Evolutionary conservation across 2,888 invertebrate genomes (phyloP).

Genomic region (Hydropsyche betteni): DNA sequence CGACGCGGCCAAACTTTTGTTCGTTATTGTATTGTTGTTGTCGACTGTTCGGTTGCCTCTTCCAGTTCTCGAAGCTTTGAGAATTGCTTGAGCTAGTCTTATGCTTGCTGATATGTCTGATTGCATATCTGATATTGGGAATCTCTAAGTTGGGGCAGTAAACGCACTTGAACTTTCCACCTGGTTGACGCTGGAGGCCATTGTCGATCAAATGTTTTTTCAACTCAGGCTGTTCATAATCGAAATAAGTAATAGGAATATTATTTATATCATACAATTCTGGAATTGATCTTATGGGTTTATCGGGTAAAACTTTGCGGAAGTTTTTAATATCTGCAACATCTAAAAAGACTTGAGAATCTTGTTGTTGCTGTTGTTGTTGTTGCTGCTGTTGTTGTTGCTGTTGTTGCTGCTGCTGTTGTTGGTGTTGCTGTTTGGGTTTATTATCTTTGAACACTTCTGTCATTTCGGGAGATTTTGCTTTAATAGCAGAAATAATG

Average conservation of each 20-base stretch:
- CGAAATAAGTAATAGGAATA: conserved; percentile 24
- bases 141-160: conserved; percentile 33
- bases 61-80: conserved; percentile 31
- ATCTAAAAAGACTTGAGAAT: conserved; percentile 8
- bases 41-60: conserved; percentile 31
- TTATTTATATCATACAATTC: conserved; percentile 32
- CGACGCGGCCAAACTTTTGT: conserved; percentile 36
- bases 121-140: conserved; percentile 26
- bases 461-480: background rate
- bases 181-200: conserved; percentile 34
- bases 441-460: conserved; percentile 21
- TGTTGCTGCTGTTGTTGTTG: background rate
- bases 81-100: conserved; percentile 15
- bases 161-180: conserved; percentile 45
- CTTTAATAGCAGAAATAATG: conserved; percentile 11
- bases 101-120: conserved; percentile 39
- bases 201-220: conserved; percentile 32
- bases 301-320: conserved; percentile 35
- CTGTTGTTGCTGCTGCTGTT: background rate
- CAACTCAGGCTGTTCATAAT: conserved; percentile 32
- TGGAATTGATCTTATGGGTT: conserved; percentile 35
- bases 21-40: conserved; percentile 27
- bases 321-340: conserved; percentile 31
- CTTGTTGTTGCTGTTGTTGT: conserved; percentile 10
- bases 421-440: conserved; percentile 8